These are phyloP conservation scores for Propithecus perrieri DNA, from an alignment of 2,797 vertebrate species.

Conservation along the genomic window DNA sequence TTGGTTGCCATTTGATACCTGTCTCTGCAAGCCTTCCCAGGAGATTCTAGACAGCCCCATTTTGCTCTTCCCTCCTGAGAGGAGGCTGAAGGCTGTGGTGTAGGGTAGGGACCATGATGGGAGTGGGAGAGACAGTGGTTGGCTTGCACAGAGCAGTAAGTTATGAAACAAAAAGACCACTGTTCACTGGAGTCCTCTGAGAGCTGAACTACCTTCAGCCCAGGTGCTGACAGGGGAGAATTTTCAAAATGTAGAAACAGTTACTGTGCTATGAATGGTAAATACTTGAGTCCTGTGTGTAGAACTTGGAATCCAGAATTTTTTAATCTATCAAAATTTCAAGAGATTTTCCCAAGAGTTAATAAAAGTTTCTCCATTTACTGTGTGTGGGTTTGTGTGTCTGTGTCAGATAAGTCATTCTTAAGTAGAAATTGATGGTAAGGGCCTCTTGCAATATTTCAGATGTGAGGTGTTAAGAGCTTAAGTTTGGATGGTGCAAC, in stretches of 20 bases:
- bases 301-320: not conserved
- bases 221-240: not conserved
- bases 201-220: not conserved
- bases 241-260: not conserved
- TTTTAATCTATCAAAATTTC: conserved; percentile 12
- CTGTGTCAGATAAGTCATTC: not conserved
- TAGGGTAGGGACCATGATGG: rapidly evolving
- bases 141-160: not conserved
- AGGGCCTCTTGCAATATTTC: not conserved
- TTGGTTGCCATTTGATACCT: not conserved
- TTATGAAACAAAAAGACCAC: not conserved
- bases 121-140: not conserved
- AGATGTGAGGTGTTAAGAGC: not conserved
- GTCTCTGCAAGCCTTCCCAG: not conserved
- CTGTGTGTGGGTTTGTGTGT: not conserved
- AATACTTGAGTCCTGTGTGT: not conserved
- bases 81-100: not conserved
- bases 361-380: not conserved
- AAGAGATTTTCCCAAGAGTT: not conserved
- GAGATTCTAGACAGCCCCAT: not conserved
- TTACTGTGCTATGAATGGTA: not conserved
- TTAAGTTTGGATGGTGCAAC: not conserved
- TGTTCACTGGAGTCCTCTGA: not conserved
- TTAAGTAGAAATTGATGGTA: not conserved
- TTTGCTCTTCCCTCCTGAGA: not conserved